These are phyloP conservation scores for Gobio occitaniae DNA, from an alignment of 2,797 vertebrate genomes.

Conservation along the genomic window DNA sequence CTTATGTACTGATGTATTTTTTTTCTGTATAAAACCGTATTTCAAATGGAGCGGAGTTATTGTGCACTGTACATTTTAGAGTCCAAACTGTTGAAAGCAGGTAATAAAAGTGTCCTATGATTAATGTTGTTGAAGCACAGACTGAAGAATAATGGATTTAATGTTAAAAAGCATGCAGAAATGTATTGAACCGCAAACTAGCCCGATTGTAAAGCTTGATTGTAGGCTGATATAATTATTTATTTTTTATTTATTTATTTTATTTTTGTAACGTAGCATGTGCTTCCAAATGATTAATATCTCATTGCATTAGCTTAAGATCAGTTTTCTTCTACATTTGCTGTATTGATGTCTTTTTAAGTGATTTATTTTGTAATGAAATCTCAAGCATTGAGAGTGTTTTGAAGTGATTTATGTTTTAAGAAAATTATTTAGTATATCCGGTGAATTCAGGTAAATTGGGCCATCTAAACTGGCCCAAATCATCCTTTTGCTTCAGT, in stretches of 20 bases:
- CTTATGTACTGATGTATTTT: slow-evolving; percentile 46
- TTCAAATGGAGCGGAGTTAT: slow-evolving; percentile 24
- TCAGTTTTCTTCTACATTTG: slow-evolving; percentile 1
- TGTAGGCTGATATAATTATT: slow-evolving; percentile 16
- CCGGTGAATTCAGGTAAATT: background rate
- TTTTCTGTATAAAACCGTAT: slow-evolving; percentile 46
- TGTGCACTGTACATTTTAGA: slow-evolving; percentile 25
- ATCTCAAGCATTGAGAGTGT: background rate
- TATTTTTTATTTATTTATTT: slow-evolving; percentile 43
- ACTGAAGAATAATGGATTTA: background rate
- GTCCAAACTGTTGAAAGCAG: slow-evolving; percentile 6
- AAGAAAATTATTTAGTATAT: background rate
- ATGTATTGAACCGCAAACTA: background rate
- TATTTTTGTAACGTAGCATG: slow-evolving; percentile 18
- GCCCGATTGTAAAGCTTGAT: background rate
- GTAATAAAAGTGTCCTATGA: slow-evolving; percentile 16
- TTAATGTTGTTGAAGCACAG: slow-evolving; percentile 8
- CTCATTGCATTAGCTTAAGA: background rate
- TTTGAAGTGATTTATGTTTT: background rate
- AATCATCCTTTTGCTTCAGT: background rate
- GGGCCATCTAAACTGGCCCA: background rate
- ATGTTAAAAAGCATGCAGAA: slow-evolving; percentile 18
- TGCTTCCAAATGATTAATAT: slow-evolving; percentile 12
- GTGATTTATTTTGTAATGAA: slow-evolving; percentile 38
- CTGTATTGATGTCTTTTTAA: slow-evolving; percentile 28